A percentile compares a stretch with the other conserved stretches of the same genome.
Evolutionary conservation across 2,113 vertebrate species (phyloP).

Genomic region (Stegostoma tigrinum): DNA sequence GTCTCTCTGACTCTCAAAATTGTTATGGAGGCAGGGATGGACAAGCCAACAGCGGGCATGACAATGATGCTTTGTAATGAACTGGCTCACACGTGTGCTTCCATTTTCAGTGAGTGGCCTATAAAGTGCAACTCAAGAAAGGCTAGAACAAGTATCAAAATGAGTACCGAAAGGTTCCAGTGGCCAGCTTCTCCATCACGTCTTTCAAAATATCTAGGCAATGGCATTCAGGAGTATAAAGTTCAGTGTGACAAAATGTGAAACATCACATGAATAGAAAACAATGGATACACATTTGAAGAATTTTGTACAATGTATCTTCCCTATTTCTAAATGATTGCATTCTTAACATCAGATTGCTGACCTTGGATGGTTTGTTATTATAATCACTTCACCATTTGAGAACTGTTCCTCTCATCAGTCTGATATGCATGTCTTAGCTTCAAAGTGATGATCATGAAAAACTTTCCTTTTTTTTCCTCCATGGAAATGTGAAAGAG

Average conservation of each 20-base stretch:
- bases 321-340: background rate
- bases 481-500: background rate
- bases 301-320: background rate
- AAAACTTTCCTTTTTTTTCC: background rate
- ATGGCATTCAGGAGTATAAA: background rate
- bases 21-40: background rate
- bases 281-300: background rate
- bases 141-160: background rate
- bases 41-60: background rate
- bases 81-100: background rate
- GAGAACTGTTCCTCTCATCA: background rate
- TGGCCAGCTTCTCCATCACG: slow-evolving; percentile 81
- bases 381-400: background rate
- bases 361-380: background rate
- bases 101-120: too few species aligned
- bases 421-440: background rate
- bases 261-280: background rate
- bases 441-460: background rate
- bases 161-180: slow-evolving; percentile 73
- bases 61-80: background rate
- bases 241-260: background rate
- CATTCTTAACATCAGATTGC: background rate
- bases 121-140: background rate
- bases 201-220: slow-evolving; percentile 81
- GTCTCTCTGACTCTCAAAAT: background rate